phyloP scores from a whole-genome alignment of 2,888 invertebrate genomes.

The Apotomis capreana region DNA sequence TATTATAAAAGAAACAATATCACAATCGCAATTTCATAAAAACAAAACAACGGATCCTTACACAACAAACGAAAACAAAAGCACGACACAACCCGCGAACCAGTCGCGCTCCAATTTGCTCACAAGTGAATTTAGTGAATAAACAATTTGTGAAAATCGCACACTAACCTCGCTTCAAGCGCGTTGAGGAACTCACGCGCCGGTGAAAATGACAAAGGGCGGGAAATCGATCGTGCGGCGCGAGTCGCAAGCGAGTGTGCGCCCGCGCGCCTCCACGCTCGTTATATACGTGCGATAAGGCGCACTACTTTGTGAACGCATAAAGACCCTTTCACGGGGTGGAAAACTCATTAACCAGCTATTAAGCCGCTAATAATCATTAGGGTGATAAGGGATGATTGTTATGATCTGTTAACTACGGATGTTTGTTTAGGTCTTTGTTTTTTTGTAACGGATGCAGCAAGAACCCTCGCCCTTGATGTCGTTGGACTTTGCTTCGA shows the following conservation, averaged over 20 bases:
- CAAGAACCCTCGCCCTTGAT: conserved; percentile 17
- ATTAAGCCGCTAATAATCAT: conserved; percentile 27
- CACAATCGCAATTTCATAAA: conserved; percentile 20
- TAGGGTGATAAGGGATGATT: conserved; percentile 3
- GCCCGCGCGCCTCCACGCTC: conserved; percentile 68
- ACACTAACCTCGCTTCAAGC: conserved; percentile 71
- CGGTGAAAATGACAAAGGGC: conserved; percentile 67
- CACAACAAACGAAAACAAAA: conserved; percentile 33
- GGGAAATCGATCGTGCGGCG: conserved; percentile 69
- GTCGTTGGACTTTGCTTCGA: conserved; percentile 25
- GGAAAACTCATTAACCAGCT: conserved; percentile 9
- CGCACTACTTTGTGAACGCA: conserved; percentile 55
- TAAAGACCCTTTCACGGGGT: conserved; percentile 29
- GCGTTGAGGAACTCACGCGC: conserved; percentile 70
- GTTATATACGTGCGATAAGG: conserved; percentile 77
- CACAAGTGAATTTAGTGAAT: conserved; percentile 45
- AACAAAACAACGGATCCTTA: conserved; percentile 43
- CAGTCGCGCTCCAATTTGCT: conserved; percentile 46
- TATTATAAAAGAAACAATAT: background rate
- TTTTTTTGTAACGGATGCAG: conserved; percentile 1
- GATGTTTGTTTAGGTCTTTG: background rate
- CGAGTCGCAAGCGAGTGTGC: conserved; percentile 72
- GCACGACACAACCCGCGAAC: conserved; percentile 47
- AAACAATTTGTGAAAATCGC: conserved; percentile 54
- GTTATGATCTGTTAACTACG: background rate